phyloP scores from a whole-genome alignment of 2,113 vertebrate species.

The Struthidea cinerea region DNA sequence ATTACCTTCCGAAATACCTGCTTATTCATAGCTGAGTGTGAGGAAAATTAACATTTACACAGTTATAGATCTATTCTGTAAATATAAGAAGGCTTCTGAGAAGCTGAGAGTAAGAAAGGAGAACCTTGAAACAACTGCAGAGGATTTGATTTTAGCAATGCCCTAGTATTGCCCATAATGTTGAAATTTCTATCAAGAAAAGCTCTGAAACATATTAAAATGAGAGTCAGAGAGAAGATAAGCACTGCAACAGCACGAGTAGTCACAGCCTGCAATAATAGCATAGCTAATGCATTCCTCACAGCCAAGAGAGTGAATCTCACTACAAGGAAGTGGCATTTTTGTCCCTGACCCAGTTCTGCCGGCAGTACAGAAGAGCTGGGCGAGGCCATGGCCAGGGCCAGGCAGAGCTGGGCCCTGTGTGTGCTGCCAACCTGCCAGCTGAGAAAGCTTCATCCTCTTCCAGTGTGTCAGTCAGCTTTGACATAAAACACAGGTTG shows the following conservation, averaged over 20 bases:
- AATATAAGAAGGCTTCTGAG: background rate
- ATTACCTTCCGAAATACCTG: background rate
- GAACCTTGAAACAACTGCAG: background rate
- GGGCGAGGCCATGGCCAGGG: background rate
- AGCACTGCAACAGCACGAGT: background rate
- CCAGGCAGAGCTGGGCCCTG: background rate
- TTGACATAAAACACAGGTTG: background rate
- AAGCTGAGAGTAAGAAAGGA: background rate
- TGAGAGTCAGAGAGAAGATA: background rate
- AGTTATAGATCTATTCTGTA: background rate
- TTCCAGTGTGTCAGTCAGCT: background rate
- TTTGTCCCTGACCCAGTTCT: background rate
- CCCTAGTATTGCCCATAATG: background rate
- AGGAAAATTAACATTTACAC: background rate
- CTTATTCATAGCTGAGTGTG: background rate
- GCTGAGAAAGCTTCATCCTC: background rate
- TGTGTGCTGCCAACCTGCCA: accelerated
- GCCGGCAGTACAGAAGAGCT: background rate
- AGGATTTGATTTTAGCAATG: background rate
- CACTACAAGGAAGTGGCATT: background rate
- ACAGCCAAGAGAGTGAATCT: background rate
- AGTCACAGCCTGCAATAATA: background rate
- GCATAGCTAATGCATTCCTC: background rate
- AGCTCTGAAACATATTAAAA: background rate
- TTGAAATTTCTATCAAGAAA: background rate